Base-by-base conservation (phyloP, 1,140 invertebrate species). In the Solenopsis invicta region DNA sequence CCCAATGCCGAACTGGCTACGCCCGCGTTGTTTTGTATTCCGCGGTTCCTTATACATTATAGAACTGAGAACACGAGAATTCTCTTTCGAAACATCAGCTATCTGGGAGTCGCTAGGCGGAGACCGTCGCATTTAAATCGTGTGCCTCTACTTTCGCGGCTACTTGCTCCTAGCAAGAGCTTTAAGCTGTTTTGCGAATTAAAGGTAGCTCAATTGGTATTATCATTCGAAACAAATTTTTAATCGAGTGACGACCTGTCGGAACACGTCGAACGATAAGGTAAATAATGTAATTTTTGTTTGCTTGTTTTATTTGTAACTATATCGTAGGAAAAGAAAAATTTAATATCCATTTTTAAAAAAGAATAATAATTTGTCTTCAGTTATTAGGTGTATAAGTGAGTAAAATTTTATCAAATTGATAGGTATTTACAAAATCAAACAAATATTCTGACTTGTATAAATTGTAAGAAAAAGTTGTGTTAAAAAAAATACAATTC, bases 1-100 rank as follows among this genome's bases (percentile, higher is more conserved):
- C 29, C 54, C 9, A 10, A 52, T 54, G 8, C 41, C 16, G 24
- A 82, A 61, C 4, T 52, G n/a, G 41, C 67, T 61, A 59, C 37
- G 37, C 18, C 54, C 48, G 24, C 82, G 48, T 77, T 77, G 34
- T 64, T 77, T 34, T 74, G 50, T 85, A 85, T 78, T 78, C 82
- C 74, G 71, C 48, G 37, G 74, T 78, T 78, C 34, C 48, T 78
- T 50, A 84, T 72, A 66, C 48, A 85, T 85, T 77, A 85, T 78
- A 85, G 50, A 85, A 78, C 18, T 48, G 18, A 59, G 59, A 67
- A 76, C 61, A 78, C 61, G 37, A 45, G 34, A 85, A 85, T 85
- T 85, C 82, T 66, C 74, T 78, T 85, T 77, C 61, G 16, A 2
- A 61, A 37, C 41, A 16, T 74, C 41, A 34, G 24, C 59, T 61